These are phyloP conservation scores for Hesperophylax magnus DNA, from an alignment of 1,140 invertebrate species.

Conservation along the genomic window DNA sequence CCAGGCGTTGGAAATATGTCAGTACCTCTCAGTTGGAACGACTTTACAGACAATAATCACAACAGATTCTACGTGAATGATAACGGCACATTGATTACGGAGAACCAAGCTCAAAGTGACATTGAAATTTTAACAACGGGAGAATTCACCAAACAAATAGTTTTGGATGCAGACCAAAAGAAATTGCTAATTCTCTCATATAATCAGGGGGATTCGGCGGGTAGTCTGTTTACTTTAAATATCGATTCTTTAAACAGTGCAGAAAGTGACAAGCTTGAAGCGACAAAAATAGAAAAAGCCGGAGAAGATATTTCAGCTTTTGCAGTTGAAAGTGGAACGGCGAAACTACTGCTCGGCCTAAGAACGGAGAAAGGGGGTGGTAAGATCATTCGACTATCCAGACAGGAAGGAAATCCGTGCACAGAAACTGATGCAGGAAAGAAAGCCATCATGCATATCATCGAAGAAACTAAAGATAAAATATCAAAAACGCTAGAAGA, in stretches of 20 bases:
- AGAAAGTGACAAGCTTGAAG: neutral
- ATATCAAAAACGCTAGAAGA: neutral
- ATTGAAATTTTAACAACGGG: constrained; percentile 42
- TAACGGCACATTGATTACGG: neutral
- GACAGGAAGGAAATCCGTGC: constrained; percentile 25
- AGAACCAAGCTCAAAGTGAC: constrained; percentile 12
- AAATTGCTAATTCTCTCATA: constrained; percentile 29
- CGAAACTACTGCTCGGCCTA: constrained; percentile 1
- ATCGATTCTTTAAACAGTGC: constrained; percentile 2
- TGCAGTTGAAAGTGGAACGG: neutral
- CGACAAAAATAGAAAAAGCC: neutral
- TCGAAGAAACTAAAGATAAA: constrained; percentile 26
- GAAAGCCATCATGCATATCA: constrained; percentile 3
- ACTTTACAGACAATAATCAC: constrained; percentile 24
- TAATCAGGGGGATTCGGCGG: neutral
- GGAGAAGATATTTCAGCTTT: constrained; percentile 17
- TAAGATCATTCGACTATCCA: constrained; percentile 5
- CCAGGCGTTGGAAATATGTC: neutral
- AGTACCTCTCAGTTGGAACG: constrained; percentile 12
- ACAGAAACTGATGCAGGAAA: neutral
- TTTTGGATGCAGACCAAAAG: constrained; percentile 3
- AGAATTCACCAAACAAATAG: constrained; percentile 12
- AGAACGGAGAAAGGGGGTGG: constrained; percentile 7
- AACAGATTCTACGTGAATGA: constrained; percentile 23
- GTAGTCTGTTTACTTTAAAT: constrained; percentile 26